A percentile compares a stretch with the other conserved stretches of the same genome.
Conservation (phyloP, 2,888 invertebrate species). For the Lymantria monacha region DNA sequence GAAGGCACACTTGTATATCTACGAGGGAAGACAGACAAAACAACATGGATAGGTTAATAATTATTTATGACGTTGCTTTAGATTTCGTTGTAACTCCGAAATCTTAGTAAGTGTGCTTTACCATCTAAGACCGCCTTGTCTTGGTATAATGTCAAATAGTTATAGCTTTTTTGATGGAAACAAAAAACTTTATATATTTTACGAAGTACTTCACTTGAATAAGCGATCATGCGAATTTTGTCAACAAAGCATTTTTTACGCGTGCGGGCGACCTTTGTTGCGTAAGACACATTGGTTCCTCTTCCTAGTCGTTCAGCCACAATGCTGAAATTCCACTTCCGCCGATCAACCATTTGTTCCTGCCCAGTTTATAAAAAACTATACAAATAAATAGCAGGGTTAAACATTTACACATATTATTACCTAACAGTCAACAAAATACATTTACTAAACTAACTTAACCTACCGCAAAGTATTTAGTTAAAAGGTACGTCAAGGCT, state of each 20-base stretch:
- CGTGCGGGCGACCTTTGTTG: conserved; percentile 59
- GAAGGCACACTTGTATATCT: too few species aligned
- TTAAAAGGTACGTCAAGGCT: not conserved
- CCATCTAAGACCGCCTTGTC: too few species aligned
- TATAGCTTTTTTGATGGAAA: too few species aligned
- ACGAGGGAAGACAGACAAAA: too few species aligned
- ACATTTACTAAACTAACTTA: not conserved
- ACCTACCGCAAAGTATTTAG: not conserved
- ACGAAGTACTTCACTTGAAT: conserved; percentile 14
- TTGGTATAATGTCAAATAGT: too few species aligned
- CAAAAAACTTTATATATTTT: not conserved
- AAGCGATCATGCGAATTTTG: conserved; percentile 44
- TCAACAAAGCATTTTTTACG: conserved; percentile 53
- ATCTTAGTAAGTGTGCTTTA: too few species aligned
- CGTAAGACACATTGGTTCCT: conserved; percentile 68
- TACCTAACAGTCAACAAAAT: not conserved
- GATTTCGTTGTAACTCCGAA: too few species aligned
- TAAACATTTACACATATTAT: not conserved
- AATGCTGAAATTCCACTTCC: conserved; percentile 56
- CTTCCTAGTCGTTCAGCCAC: conserved; percentile 60
- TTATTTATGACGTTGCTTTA: too few species aligned
- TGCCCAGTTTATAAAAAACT: not conserved
- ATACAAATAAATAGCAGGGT: not conserved
- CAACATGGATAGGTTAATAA: too few species aligned
- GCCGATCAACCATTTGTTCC: conserved; percentile 40